Evolutionary conservation across 2,113 vertebrate species (phyloP), one percentile per base, ranked within the genome.

Genomic region (Sinocyclocheilus anophthalmus): DNA sequence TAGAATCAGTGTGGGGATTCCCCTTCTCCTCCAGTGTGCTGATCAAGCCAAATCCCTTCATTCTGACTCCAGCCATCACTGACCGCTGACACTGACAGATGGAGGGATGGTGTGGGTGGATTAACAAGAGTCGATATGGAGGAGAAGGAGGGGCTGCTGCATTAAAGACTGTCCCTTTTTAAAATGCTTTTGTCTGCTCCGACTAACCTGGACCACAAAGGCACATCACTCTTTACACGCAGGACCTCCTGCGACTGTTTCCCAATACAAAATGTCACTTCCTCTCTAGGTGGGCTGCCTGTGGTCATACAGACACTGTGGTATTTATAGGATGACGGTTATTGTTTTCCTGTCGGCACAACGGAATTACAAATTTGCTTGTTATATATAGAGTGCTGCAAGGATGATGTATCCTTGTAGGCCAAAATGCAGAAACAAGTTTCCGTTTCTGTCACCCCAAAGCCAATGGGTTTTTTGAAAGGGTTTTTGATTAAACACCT

Each of bases 21-120:
- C 85, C 72, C 39, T 13, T 77, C 57, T 50, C 8, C 75, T 8
- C 20, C 16, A 30, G 50, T 26, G 33, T 85, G 89, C 85, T 88
- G 89, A 88, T 88, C 86, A 89, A 91, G 92, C 92, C 83, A 91
- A 80, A 84, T 85, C 65, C 77, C 55, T 55, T 69, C 65, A 6
- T 78, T 90, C 86, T 61, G 85, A 92, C 90, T 65, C 65, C 65
- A 69, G 84, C 86, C 83, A 70, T n/a, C 67, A n/a, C 30, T 73
- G 81, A 26, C 85, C 48, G 87, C 81, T 83, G 86, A 88, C 84
- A 84, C 87, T 85, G 90, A 90, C 87, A 81, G 86, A 90, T 82
- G 69, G 78, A 45, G 73, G 86, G 88, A 82, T 81, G 73, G 88
- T 91, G 39, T 75, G 76, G 42, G 61, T 87, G 73, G 79, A 85